Percentiles rank a stretch among this genome's conserved stretches.
Conservation (phyloP, 2,113 vertebrate species). For the Nipponia nippon region DNA sequence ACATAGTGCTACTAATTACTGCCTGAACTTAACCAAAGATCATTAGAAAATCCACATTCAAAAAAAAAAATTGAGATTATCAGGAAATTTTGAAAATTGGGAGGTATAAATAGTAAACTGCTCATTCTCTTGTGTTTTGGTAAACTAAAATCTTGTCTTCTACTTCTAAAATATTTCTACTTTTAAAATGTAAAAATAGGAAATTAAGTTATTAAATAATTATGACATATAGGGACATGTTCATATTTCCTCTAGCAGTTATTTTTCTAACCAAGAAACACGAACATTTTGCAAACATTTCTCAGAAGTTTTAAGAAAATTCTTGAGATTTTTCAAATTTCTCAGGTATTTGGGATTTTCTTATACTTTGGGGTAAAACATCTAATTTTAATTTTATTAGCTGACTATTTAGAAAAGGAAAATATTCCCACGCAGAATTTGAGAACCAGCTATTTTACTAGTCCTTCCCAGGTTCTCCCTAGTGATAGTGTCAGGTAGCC, state of each 20-base stretch:
- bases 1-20: neutral
- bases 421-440: neutral
- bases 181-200: neutral
- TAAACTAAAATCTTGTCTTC: neutral
- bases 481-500: neutral
- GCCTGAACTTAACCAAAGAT: neutral
- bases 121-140: neutral
- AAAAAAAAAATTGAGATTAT: neutral
- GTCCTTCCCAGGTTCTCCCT: neutral
- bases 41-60: neutral
- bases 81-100: neutral
- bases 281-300: neutral
- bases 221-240: neutral
- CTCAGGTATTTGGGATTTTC: rapidly evolving
- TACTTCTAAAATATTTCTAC: neutral
- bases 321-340: neutral
- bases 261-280: neutral
- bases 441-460: neutral
- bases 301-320: neutral
- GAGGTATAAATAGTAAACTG: neutral
- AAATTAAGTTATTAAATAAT: neutral
- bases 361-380: neutral
- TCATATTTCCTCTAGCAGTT: neutral
- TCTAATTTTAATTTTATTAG: neutral
- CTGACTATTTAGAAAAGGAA: neutral